These are phyloP conservation scores for Plusia festucae DNA, from an alignment of 2,888 invertebrate species.

Conservation along the genomic window DNA sequence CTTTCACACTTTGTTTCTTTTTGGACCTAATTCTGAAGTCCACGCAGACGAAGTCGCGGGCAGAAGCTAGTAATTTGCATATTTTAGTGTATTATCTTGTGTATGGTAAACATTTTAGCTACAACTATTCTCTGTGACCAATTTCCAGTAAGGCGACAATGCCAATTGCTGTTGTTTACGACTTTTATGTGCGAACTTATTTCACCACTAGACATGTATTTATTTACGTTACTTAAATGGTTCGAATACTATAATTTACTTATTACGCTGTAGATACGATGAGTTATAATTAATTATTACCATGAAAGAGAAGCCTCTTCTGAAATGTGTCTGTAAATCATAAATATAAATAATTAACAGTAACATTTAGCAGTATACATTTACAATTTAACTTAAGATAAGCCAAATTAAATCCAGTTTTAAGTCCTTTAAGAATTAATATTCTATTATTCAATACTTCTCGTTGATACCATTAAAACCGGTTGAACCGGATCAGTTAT, in stretches of 20 bases:
- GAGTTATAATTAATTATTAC: too few species aligned
- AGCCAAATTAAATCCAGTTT: neutral
- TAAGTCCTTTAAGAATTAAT: neutral
- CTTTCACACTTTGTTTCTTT: too few species aligned
- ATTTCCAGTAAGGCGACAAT: neutral
- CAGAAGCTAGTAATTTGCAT: too few species aligned
- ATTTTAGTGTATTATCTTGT: too few species aligned
- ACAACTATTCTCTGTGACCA: neutral
- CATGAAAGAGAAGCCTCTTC: neutral
- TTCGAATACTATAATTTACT: constrained; percentile 10
- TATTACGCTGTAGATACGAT: neutral
- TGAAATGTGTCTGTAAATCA: constrained; percentile 10
- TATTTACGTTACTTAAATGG: constrained; percentile 20
- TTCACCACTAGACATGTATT: neutral
- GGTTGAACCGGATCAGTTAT: constrained; percentile 45
- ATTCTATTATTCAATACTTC: constrained; percentile 25
- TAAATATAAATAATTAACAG: neutral
- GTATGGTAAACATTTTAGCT: too few species aligned
- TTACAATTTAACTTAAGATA: constrained; percentile 1
- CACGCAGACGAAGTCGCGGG: too few species aligned
- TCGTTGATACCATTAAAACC: constrained; percentile 42
- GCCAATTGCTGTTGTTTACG: constrained; percentile 7
- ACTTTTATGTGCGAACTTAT: constrained; percentile 1
- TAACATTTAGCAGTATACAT: neutral
- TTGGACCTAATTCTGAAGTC: too few species aligned